Percentiles rank a stretch among this genome's conserved stretches.
These are phyloP conservation scores for Syngnathus rostellatus DNA, from an alignment of 2,797 vertebrate genomes.

Conservation along the genomic window DNA sequence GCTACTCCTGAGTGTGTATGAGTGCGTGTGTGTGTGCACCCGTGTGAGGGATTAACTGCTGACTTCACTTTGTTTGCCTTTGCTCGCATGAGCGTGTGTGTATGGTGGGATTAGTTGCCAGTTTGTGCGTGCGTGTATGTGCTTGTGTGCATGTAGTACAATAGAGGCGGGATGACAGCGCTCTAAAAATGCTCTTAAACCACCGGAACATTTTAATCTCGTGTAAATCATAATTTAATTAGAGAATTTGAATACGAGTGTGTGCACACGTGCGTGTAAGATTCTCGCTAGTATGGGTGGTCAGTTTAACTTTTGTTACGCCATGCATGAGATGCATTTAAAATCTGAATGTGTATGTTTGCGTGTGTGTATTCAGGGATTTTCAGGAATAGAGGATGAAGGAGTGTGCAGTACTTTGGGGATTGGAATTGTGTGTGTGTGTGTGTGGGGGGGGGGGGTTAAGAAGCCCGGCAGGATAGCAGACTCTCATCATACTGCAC, in stretches of 20 bases:
- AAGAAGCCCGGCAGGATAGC: constrained; percentile 19
- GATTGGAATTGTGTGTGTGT: not conserved
- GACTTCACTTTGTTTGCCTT: constrained; percentile 24
- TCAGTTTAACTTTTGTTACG: not conserved
- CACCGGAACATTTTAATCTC: constrained; percentile 53
- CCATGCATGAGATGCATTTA: not conserved
- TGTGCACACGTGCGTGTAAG: constrained; percentile 4
- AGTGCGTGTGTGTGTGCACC: constrained; percentile 3
- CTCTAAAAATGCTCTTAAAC: constrained; percentile 51
- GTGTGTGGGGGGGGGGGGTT: not conserved
- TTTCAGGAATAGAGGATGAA: not conserved
- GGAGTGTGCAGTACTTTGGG: not conserved
- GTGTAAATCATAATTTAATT: constrained; percentile 61
- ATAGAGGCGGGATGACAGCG: constrained; percentile 31
- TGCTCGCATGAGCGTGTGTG: constrained; percentile 2
- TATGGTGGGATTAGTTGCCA: constrained; percentile 16
- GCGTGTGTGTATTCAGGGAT: constrained; percentile 8
- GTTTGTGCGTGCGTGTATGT: constrained; percentile 1
- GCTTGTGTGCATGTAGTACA: constrained; percentile 19
- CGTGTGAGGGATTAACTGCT: constrained; percentile 29
- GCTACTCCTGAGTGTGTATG: constrained; percentile 10
- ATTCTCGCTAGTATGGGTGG: not conserved
- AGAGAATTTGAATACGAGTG: constrained; percentile 39
- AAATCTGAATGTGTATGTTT: constrained; percentile 3
- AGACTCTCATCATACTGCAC: constrained; percentile 14